A percentile compares a stretch with the other conserved stretches of the same genome.
Evolutionary conservation across 2,888 invertebrate genomes (phyloP).

Genomic region (Mycogona germanica): DNA sequence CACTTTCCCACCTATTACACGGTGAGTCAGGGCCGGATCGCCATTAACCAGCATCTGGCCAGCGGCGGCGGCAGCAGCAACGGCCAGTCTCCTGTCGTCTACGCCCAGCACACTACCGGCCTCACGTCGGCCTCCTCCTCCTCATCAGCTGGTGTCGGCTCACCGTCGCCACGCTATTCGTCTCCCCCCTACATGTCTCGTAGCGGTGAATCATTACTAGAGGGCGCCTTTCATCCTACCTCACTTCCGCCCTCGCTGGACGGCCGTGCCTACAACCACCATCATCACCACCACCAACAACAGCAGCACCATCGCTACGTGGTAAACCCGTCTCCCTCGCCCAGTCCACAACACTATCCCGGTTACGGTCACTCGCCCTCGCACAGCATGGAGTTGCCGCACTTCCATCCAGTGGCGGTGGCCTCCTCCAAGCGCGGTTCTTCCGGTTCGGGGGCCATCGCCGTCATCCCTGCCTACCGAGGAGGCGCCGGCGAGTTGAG

Average conservation of each 20-base stretch:
- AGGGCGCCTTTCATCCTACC: slow-evolving; percentile 29
- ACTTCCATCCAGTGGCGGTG: slow-evolving; percentile 33
- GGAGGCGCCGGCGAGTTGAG: slow-evolving; percentile 34
- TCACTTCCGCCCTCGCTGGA: slow-evolving; percentile 17
- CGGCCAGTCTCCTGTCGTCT: slow-evolving; percentile 10
- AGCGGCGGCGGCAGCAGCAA: too few species aligned
- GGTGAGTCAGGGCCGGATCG: slow-evolving; percentile 15
- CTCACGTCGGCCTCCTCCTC: slow-evolving; percentile 19
- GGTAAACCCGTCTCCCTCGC: slow-evolving; percentile 25
- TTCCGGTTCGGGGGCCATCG: neutral
- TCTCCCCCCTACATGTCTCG: slow-evolving; percentile 40
- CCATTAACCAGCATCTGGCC: too few species aligned
- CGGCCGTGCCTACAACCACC: slow-evolving; percentile 12
- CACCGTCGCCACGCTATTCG: slow-evolving; percentile 25
- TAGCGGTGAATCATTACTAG: slow-evolving; percentile 43
- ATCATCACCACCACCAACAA: too few species aligned
- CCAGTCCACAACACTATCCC: slow-evolving; percentile 35
- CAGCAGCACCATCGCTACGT: slow-evolving; percentile 22
- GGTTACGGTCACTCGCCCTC: slow-evolving; percentile 30
- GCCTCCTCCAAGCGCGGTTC: slow-evolving; percentile 34
- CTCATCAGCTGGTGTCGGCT: slow-evolving; percentile 23
- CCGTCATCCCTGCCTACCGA: slow-evolving; percentile 33
- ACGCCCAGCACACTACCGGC: slow-evolving; percentile 17
- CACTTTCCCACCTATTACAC: slow-evolving; percentile 14
- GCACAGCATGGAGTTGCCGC: slow-evolving; percentile 25